A percentile compares a stretch with the other conserved stretches of the same genome.
Evolutionary conservation across 2,113 vertebrate genomes (phyloP).

Genomic region (Oenanthe melanoleuca): DNA sequence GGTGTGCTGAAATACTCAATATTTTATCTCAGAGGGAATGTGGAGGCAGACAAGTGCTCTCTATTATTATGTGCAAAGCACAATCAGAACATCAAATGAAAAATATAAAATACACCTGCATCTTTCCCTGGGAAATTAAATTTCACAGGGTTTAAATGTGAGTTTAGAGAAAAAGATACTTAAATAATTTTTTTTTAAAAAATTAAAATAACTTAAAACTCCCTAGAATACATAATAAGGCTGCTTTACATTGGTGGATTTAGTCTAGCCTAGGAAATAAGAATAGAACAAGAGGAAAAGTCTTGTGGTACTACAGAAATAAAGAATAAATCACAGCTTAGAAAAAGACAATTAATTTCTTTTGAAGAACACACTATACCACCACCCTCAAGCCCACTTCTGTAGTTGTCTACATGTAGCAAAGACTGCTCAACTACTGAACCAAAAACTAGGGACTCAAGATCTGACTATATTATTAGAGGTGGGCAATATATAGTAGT

Average conservation of each 20-base stretch:
- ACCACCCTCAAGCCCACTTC: not conserved
- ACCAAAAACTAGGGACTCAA: not conserved
- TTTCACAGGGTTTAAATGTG: not conserved
- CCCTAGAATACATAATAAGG: not conserved
- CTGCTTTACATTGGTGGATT: not conserved
- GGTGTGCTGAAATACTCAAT: not conserved
- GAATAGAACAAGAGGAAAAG: not conserved
- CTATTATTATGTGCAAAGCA: not conserved
- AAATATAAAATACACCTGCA: not conserved
- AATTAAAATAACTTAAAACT: not conserved
- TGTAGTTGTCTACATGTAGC: not conserved
- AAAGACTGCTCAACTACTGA: not conserved
- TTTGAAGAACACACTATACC: not conserved
- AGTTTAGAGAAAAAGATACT: not conserved
- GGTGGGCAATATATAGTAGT: not conserved
- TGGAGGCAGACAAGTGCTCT: not conserved
- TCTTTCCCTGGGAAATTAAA: not conserved
- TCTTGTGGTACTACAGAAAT: not conserved
- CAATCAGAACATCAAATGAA: not conserved
- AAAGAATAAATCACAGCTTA: not conserved
- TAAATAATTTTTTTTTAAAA: not conserved
- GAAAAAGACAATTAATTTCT: not conserved
- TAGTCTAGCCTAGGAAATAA: not conserved
- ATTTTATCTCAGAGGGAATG: not conserved
- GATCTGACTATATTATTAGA: not conserved